Conservation (phyloP, 2,797 vertebrate genomes). For the Sciaenops ocellatus region DNA sequence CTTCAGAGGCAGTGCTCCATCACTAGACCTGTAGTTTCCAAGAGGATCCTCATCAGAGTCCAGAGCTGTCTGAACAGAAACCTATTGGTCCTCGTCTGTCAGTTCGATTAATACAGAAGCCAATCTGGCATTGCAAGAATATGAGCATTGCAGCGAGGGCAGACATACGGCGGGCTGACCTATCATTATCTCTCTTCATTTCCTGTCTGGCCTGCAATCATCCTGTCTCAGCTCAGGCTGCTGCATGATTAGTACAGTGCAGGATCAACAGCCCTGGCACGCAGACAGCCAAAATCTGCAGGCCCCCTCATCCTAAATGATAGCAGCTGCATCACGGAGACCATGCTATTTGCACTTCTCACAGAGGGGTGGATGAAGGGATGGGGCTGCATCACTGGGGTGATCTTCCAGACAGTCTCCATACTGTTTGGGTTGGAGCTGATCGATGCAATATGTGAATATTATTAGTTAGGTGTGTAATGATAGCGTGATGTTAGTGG, state of each 20-base stretch:
- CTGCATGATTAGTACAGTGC: conserved; percentile 77
- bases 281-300: conserved; percentile 58
- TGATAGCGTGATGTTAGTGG: conserved; percentile 45
- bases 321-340: conserved; percentile 68
- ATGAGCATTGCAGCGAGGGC: conserved; percentile 36
- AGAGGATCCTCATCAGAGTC: conserved; percentile 52
- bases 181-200: conserved; percentile 82
- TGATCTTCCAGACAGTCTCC: conserved; percentile 47
- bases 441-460: conserved; percentile 74
- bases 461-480: conserved; percentile 59
- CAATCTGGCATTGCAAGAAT: conserved; percentile 63
- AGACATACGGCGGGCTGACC: conserved; percentile 72
- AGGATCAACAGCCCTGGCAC: conserved; percentile 71
- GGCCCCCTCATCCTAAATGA: conserved; percentile 68
- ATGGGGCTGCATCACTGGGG: conserved; percentile 21
- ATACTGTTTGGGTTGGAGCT: conserved; percentile 47
- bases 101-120: conserved; percentile 70
- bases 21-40: conserved; percentile 20
- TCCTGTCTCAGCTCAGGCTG: conserved; percentile 73
- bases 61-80: conserved; percentile 59
- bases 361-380: conserved; percentile 38
- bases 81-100: conserved; percentile 71
- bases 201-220: conserved; percentile 81
- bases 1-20: conserved; percentile 25
- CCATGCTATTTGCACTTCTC: conserved; percentile 46